A percentile compares a stretch with the other conserved stretches of the same genome.
phyloP scores from a whole-genome alignment of 1,140 invertebrate genomes.

The Amphibalanus amphitrite region DNA sequence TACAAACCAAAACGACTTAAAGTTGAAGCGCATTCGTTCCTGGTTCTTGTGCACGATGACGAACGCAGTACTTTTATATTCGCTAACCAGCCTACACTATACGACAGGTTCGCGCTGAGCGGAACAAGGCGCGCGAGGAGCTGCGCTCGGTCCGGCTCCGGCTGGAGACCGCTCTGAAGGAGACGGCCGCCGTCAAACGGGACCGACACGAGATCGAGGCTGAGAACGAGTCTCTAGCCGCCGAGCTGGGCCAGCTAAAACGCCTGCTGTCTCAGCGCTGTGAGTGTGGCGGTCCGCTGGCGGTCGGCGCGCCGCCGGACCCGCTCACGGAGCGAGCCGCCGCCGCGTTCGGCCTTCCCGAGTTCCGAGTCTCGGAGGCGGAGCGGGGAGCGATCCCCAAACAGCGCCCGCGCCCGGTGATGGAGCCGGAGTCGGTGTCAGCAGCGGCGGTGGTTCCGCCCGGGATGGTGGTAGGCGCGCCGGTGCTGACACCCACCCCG shows the following conservation, averaged over 20 bases:
- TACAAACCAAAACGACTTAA: too few species aligned
- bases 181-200: slow-evolving; percentile 49
- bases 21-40: too few species aligned
- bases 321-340: not conserved
- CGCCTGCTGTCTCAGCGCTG: slow-evolving; percentile 12
- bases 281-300: not conserved
- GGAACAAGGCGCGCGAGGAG: slow-evolving; percentile 74
- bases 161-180: slow-evolving; percentile 58
- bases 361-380: not conserved
- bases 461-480: too few species aligned
- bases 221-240: slow-evolving; percentile 61
- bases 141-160: slow-evolving; percentile 58
- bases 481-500: too few species aligned
- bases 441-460: too few species aligned
- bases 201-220: slow-evolving; percentile 60
- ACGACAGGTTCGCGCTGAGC: slow-evolving; percentile 48
- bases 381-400: not conserved
- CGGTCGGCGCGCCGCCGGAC: not conserved
- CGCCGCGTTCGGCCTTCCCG: not conserved
- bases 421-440: not conserved
- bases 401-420: not conserved
- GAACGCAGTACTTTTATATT: too few species aligned
- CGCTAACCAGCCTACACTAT: too few species aligned
- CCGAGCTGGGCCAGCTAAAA: slow-evolving; percentile 57
- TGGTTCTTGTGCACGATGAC: too few species aligned